Conservation (phyloP, 2,888 invertebrate genomes). For the Ochlodes sylvanus region DNA sequence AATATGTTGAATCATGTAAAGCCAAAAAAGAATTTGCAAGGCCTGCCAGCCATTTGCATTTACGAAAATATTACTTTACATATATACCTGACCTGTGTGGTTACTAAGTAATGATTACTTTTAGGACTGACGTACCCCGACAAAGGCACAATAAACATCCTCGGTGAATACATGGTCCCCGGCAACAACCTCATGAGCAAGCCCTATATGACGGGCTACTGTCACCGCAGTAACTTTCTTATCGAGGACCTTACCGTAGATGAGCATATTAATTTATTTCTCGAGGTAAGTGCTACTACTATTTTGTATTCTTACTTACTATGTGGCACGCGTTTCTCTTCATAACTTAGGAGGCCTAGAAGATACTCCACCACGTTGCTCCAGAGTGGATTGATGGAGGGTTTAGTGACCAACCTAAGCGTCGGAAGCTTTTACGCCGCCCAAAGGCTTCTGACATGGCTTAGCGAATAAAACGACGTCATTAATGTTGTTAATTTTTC, state of each 20-base stretch:
- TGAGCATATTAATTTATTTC: slow-evolving; percentile 64
- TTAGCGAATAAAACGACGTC: no score
- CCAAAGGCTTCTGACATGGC: no score
- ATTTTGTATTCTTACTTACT: no score
- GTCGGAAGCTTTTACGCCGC: no score
- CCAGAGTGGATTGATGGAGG: no score
- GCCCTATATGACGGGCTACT: slow-evolving; percentile 70
- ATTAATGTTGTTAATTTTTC: neutral
- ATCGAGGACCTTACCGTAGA: slow-evolving; percentile 67
- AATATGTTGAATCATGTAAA: neutral
- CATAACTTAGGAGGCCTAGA: no score
- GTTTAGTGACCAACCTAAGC: no score
- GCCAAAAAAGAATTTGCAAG: neutral
- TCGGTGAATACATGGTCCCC: slow-evolving; percentile 54
- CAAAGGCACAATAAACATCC: slow-evolving; percentile 60
- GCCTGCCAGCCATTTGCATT: no score
- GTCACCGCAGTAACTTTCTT: slow-evolving; percentile 60
- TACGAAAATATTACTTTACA: no score
- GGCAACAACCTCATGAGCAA: slow-evolving; percentile 52
- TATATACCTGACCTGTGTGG: no score
- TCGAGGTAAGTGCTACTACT: slow-evolving; percentile 49
- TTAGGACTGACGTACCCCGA: slow-evolving; percentile 66
- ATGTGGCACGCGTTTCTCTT: neutral
- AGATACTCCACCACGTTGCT: no score
- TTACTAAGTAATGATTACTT: neutral